A percentile compares a stretch with the other conserved stretches of the same genome.
phyloP scores from a whole-genome alignment of 2,797 vertebrate species.

The Enteromius afrohamiltoni region DNA sequence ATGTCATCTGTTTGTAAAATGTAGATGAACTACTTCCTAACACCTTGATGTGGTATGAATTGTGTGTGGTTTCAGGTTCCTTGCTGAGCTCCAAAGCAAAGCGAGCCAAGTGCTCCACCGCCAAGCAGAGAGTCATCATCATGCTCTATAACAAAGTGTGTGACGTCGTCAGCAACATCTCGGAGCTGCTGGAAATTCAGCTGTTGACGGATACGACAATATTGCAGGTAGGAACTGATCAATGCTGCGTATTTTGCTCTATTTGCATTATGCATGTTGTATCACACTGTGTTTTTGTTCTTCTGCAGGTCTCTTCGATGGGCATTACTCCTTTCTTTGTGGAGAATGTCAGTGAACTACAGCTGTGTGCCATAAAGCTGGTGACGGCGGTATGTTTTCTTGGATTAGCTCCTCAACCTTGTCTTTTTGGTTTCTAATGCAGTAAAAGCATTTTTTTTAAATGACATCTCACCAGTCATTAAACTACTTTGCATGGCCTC shows the following conservation, averaged over 20 bases:
- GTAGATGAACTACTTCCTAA: neutral
- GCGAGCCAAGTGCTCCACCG: slow-evolving; percentile 94
- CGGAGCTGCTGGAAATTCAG: slow-evolving; percentile 94
- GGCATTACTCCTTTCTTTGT: slow-evolving; percentile 99
- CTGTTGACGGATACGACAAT: slow-evolving; percentile 97
- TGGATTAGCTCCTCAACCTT: neutral
- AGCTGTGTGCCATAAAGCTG: slow-evolving; percentile 95
- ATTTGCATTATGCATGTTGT: neutral
- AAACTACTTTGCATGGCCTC: neutral
- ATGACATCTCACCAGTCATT: neutral
- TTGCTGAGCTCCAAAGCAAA: slow-evolving; percentile 95
- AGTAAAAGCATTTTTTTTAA: neutral
- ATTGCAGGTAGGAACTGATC: slow-evolving; percentile 83
- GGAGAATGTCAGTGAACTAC: slow-evolving; percentile 97
- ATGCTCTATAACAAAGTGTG: slow-evolving; percentile 99
- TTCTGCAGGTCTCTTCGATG: slow-evolving; percentile 91
- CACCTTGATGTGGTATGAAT: neutral
- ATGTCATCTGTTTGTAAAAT: neutral
- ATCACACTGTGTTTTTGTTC: neutral
- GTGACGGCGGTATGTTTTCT: slow-evolving; percentile 90
- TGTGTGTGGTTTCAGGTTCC: slow-evolving; percentile 76
- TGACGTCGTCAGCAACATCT: slow-evolving; percentile 94
- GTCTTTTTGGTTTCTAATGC: neutral
- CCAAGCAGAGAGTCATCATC: slow-evolving; percentile 95
- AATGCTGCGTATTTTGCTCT: neutral